phyloP scores from a whole-genome alignment of 2,797 vertebrate genomes.

The Xenops minutus region DNA sequence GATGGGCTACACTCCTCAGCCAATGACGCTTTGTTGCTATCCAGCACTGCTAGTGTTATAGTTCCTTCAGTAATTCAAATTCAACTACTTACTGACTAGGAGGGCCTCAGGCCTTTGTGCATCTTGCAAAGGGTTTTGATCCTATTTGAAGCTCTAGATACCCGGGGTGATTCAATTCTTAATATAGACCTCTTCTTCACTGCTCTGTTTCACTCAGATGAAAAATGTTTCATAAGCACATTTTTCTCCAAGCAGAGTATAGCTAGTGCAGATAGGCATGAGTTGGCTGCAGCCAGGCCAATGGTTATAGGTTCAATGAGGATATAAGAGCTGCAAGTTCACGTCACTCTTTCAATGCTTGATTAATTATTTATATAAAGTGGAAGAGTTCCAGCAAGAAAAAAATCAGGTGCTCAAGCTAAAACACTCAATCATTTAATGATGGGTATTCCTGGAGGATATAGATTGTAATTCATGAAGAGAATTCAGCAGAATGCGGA shows the following conservation, averaged over 20 bases:
- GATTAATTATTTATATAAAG: conserved; percentile 27
- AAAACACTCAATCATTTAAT: neutral
- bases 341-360: neutral
- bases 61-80: neutral
- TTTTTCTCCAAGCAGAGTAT: neutral
- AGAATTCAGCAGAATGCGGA: neutral
- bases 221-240: neutral
- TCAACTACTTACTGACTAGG: neutral
- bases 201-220: neutral
- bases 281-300: neutral
- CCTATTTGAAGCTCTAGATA: neutral
- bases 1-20: neutral
- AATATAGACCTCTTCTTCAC: neutral
- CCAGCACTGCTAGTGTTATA: neutral
- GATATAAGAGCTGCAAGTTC: neutral
- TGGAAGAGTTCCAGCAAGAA: neutral
- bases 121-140: neutral
- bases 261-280: neutral
- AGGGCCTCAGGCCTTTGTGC: neutral
- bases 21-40: neutral
- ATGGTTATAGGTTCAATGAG: neutral
- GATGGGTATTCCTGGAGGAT: neutral
- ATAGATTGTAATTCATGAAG: neutral
- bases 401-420: neutral
- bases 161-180: neutral